These are phyloP conservation scores for Muscicapa adusta DNA, from an alignment of 2,113 vertebrate species.

Conservation along the genomic window DNA sequence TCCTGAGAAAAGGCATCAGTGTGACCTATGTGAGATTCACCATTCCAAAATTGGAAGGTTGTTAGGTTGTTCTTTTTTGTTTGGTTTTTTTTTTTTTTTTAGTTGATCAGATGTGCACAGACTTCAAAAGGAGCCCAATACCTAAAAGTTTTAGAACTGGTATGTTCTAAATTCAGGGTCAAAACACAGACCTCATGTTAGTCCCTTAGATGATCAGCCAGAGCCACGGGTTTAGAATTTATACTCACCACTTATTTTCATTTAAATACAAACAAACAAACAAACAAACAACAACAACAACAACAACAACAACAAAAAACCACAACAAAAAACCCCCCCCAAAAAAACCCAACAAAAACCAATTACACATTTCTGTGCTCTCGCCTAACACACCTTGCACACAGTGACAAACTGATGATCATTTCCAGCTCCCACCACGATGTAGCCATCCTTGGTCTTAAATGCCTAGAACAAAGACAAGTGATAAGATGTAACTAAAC, in stretches of 20 bases:
- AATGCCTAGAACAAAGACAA: constrained; percentile 79
- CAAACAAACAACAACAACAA: no score
- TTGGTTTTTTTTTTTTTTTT: background rate
- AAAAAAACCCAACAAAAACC: no score
- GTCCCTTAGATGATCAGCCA: background rate
- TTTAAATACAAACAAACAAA: no score
- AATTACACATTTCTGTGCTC: background rate
- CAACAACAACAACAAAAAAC: background rate
- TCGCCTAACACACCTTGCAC: constrained; percentile 72
- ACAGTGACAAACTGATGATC: constrained; percentile 85
- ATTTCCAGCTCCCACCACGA: constrained; percentile 89
- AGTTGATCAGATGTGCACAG: background rate
- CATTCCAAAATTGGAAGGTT: background rate
- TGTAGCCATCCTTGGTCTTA: constrained; percentile 85
- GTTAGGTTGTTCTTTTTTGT: background rate
- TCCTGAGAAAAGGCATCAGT: background rate
- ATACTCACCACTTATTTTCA: background rate
- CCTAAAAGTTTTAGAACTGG: background rate
- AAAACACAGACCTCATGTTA: background rate
- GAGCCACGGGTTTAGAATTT: background rate
- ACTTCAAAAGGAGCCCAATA: background rate
- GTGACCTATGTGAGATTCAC: background rate
- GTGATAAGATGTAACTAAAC: background rate
- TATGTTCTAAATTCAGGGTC: background rate
- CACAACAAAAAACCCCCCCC: no score